These are phyloP conservation scores for Cynaeus angustus DNA, from an alignment of 2,888 invertebrate genomes.

Conservation along the genomic window DNA sequence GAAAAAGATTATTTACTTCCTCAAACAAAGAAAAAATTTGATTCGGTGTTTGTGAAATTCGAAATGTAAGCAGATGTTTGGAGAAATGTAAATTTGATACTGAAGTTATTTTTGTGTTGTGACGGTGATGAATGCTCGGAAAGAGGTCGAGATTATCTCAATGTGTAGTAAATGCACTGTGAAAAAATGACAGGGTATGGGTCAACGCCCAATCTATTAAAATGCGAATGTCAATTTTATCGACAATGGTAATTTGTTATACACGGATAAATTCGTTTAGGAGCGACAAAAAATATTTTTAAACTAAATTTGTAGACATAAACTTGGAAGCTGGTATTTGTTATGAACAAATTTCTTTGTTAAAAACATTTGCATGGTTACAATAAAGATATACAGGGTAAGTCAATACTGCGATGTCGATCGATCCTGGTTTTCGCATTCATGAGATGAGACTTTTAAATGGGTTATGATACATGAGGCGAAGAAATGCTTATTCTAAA, in stretches of 20 bases:
- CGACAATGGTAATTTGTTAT: constrained; percentile 31
- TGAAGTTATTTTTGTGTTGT: not conserved
- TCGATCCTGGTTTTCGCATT: no score
- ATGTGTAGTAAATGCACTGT: not conserved
- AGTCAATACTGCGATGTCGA: no score
- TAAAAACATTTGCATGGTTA: no score
- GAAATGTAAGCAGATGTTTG: not conserved
- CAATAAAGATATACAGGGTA: no score
- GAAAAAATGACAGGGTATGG: constrained; percentile 14
- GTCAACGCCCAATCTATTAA: constrained; percentile 36
- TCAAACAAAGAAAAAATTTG: not conserved
- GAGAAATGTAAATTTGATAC: not conserved
- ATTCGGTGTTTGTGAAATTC: not conserved
- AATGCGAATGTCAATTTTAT: constrained; percentile 35
- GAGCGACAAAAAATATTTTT: no score
- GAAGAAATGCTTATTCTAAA: no score
- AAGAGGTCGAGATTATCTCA: not conserved
- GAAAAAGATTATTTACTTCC: constrained; percentile 8
- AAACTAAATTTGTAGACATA: no score
- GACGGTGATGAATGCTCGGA: not conserved
- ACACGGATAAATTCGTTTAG: constrained; percentile 22
- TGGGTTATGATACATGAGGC: no score
- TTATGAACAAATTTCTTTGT: no score
- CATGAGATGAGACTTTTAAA: no score
- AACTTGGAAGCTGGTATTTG: no score